A percentile compares a stretch with the other conserved stretches of the same genome.
Evolutionary conservation across 1,140 invertebrate genomes (phyloP).

Genomic region (Eufriesea mexicana): DNA sequence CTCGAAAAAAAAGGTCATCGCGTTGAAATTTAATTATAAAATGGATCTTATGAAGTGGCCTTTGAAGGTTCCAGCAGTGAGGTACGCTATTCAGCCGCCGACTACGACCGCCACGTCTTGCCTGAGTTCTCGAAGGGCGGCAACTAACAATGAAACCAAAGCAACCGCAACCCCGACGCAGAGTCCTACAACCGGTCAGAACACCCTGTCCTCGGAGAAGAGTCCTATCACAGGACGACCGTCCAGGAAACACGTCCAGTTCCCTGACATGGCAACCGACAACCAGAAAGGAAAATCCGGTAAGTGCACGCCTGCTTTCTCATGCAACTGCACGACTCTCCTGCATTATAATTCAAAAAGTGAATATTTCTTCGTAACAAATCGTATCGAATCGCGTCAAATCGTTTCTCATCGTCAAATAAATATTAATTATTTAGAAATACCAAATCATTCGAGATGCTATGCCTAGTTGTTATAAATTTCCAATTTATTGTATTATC

Average conservation of each 20-base stretch:
- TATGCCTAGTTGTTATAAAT: no score
- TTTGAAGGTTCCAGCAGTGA: slow-evolving; percentile 71
- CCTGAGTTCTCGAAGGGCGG: slow-evolving; percentile 69
- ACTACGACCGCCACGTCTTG: slow-evolving; percentile 74
- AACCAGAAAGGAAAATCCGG: slow-evolving; percentile 52
- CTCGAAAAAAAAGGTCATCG: not conserved
- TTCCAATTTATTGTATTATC: not conserved
- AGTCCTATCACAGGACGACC: slow-evolving; percentile 61
- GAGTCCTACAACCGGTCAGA: slow-evolving; percentile 72
- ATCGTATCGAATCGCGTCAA: not conserved
- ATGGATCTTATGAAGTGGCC: slow-evolving; percentile 44
- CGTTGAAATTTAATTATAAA: not conserved
- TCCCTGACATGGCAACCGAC: slow-evolving; percentile 70
- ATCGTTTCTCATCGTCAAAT: not conserved
- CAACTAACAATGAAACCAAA: slow-evolving; percentile 76
- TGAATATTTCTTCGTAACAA: not conserved
- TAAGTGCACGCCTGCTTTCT: slow-evolving; percentile 4
- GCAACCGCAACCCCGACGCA: slow-evolving; percentile 72
- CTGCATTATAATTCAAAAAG: not conserved
- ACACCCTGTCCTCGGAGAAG: slow-evolving; percentile 63
- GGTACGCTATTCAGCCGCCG: slow-evolving; percentile 69
- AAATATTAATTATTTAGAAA: not conserved
- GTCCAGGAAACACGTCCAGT: slow-evolving; percentile 78
- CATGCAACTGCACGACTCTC: not conserved
- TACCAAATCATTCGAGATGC: no score